A percentile compares a stretch with the other conserved stretches of the same genome.
Evolutionary conservation across 1,140 invertebrate species (phyloP).

Genomic region (Euschistus heros): DNA sequence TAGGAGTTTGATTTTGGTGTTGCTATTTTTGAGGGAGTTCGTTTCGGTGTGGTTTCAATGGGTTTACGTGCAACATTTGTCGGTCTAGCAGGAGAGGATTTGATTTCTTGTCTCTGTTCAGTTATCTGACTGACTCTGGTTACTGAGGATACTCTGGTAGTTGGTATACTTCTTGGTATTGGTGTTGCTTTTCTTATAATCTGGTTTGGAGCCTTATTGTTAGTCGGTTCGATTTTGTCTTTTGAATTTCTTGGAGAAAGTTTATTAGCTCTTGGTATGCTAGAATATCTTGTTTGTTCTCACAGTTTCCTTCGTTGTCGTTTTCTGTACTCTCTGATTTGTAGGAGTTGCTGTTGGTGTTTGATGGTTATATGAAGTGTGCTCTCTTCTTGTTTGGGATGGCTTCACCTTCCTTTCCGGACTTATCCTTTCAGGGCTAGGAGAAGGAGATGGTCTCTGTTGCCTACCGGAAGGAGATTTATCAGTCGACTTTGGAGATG

Average conservation of each 20-base stretch:
- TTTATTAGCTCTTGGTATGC: background rate
- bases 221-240: background rate
- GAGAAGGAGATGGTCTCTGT: background rate
- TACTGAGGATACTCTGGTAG: background rate
- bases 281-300: background rate
- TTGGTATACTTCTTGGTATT: background rate
- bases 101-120: background rate
- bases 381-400: background rate
- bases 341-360: background rate
- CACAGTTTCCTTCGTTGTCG: background rate
- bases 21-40: background rate
- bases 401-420: background rate
- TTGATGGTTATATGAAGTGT: background rate
- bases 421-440: slow-evolving; percentile 14
- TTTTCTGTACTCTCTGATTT: background rate
- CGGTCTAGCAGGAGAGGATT: background rate
- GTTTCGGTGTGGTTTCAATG: background rate
- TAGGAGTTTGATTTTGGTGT: background rate
- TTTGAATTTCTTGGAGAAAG: background rate
- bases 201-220: background rate
- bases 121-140: background rate
- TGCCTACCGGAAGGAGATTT: background rate
- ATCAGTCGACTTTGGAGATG: background rate
- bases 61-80: background rate
- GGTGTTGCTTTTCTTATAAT: slow-evolving; percentile 6